A percentile compares a stretch with the other conserved stretches of the same genome.
phyloP scores from a whole-genome alignment of 2,888 invertebrate genomes.

The Mongoloraphidia duomilia region DNA sequence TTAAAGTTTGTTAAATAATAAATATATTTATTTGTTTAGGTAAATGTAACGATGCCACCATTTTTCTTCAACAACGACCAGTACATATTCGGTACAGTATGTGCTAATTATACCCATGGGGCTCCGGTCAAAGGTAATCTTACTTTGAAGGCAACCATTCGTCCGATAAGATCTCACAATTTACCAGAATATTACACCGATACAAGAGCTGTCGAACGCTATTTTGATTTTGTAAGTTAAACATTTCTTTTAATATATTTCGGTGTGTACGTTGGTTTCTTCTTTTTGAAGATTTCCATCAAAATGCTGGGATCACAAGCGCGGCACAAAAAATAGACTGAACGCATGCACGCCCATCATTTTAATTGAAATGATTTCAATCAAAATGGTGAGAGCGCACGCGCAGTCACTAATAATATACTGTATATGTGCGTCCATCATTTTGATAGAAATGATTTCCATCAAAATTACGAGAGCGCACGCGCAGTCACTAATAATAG shows the following conservation, averaged over 20 bases:
- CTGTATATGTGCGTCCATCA: too few species aligned
- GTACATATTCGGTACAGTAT: slow-evolving; percentile 70
- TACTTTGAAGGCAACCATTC: slow-evolving; percentile 65
- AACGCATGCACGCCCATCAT: not conserved
- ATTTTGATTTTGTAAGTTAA: slow-evolving; percentile 56
- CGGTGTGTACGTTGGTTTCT: not conserved
- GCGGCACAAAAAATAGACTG: too few species aligned
- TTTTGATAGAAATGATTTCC: too few species aligned
- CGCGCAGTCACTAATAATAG: too few species aligned
- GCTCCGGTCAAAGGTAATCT: slow-evolving; percentile 81
- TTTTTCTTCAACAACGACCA: slow-evolving; percentile 81
- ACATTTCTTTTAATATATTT: slow-evolving; percentile 5
- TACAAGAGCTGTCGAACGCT: slow-evolving; percentile 38
- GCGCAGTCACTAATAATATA: too few species aligned
- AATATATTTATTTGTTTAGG: slow-evolving; percentile 29
- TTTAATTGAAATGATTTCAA: slow-evolving; percentile 3
- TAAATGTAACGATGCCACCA: slow-evolving; percentile 90
- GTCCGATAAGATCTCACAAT: slow-evolving; percentile 41
- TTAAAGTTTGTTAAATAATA: not conserved
- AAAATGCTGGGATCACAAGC: too few species aligned
- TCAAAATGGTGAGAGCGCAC: too few species aligned
- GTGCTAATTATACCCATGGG: slow-evolving; percentile 93
- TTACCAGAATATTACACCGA: slow-evolving; percentile 2
- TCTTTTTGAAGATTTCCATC: too few species aligned
- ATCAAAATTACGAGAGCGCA: too few species aligned